Evolutionary conservation across 1,140 invertebrate species (phyloP), one percentile per base, ranked within the genome.

Genomic region (Drosophila pruinosa): DNA sequence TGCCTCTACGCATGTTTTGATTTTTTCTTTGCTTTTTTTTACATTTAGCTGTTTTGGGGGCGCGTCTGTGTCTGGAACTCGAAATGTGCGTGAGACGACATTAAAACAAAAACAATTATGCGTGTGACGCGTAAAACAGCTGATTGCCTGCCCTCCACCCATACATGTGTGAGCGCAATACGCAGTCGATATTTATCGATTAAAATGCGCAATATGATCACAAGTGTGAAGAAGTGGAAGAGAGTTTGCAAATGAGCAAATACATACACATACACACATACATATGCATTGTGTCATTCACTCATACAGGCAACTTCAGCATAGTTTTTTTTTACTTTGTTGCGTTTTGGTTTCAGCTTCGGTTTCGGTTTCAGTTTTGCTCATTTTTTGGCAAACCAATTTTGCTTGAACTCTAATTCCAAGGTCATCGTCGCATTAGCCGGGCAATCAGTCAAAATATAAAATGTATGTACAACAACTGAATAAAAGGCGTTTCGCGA

Each of bases 371-470:
- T 75, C 14, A 41, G 72, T 48, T 79, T 81, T 24, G 65, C 57
- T 62, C 39, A 41, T 53, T 47, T 26, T 36, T 59, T 50, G 15
- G 41, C 53, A 41, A 67, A 62, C 62, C 53, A 67, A 80, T 61
- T 72, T 73, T 50, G 78, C 17, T 78, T 78, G 58, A 65, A 82
- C 74, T 83, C 68, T 65, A 68, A 71, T 69, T 78, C 39, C 79
- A 83, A 83, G 79, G 79, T 85, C 65, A 36, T 41, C 53, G 48
- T 50, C 78, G 75, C 79, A 82, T 82, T 78, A 78, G 70, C 41
- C 56, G 38, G 68, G 78, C 78, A 81, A 82, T 81, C 79, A 78
- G 65, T 83, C 78, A 82, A 61, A 57, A 52, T 12, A 47, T 43
- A 22, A 43, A 26, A 10, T 4, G 21, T 69, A 48, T 15, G 7